A percentile compares a stretch with the other conserved stretches of the same genome.
Evolutionary conservation across 2,797 vertebrate genomes (phyloP).

Genomic region (Squalus acanthias): DNA sequence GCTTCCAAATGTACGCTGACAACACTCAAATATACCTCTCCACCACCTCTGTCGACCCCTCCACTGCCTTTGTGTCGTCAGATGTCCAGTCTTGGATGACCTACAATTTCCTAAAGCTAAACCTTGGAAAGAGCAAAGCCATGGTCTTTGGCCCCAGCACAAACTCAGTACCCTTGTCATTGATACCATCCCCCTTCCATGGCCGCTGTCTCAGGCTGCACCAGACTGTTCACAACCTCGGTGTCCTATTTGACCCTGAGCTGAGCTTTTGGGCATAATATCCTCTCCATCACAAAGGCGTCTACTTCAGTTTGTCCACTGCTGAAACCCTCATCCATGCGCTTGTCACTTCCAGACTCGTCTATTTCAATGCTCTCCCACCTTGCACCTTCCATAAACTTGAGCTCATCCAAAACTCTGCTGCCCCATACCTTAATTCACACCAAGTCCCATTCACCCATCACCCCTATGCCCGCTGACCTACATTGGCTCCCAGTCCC

Average conservation of each 20-base stretch:
- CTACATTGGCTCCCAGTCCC: neutral
- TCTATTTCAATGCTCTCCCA: no score
- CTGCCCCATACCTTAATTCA: no score
- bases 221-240: neutral
- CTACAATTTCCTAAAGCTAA: neutral
- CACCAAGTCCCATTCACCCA: neutral
- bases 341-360: no score
- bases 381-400: no score
- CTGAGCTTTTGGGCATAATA: neutral
- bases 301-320: neutral
- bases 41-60: no score
- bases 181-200: neutral
- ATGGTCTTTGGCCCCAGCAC: neutral
- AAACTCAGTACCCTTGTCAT: neutral
- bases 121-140: neutral
- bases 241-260: no score
- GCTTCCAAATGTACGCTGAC: no score
- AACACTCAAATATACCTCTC: no score
- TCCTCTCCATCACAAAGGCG: neutral
- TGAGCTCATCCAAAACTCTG: no score
- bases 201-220: neutral
- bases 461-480: neutral
- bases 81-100: neutral
- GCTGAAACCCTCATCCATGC: no score
- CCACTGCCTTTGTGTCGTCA: no score